phyloP scores from a whole-genome alignment of 2,888 invertebrate species.

The Tachina lurida region DNA sequence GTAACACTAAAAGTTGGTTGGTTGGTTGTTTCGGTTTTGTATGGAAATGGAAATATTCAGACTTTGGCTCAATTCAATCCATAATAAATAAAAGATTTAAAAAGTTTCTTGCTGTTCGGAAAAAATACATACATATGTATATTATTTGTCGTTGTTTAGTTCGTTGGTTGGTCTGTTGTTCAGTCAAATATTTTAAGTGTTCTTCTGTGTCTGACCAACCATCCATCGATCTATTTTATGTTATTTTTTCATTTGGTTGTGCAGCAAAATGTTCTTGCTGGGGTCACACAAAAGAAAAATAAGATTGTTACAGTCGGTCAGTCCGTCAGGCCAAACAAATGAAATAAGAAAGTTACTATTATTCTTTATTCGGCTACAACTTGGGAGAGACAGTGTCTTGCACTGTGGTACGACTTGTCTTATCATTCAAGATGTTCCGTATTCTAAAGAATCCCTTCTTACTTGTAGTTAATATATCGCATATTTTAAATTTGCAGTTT shows the following conservation, averaged over 20 bases:
- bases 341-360: slow-evolving; percentile 54
- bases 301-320: slow-evolving; percentile 58
- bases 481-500: too few relatives aligned
- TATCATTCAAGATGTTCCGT: slow-evolving; percentile 19
- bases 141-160: slow-evolving; percentile 27
- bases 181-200: slow-evolving; percentile 24
- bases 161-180: slow-evolving; percentile 18
- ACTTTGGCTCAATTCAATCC: slow-evolving; percentile 60
- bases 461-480: too few relatives aligned
- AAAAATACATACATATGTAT: background rate
- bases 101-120: slow-evolving; percentile 42
- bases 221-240: background rate
- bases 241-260: background rate
- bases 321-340: slow-evolving; percentile 32
- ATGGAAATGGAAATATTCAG: slow-evolving; percentile 29
- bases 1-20: slow-evolving; percentile 11
- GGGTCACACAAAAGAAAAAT: slow-evolving; percentile 58
- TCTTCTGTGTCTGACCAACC: slow-evolving; percentile 27
- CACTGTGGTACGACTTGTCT: slow-evolving; percentile 2
- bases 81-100: slow-evolving; percentile 65
- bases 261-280: slow-evolving; percentile 5
- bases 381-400: background rate
- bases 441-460: background rate
- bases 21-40: slow-evolving; percentile 21
- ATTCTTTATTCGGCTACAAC: slow-evolving; percentile 1